Percentiles rank a stretch among this genome's conserved stretches.
These are phyloP conservation scores for Oophaga sylvatica DNA, from an alignment of 2,797 vertebrate genomes.

Conservation along the genomic window DNA sequence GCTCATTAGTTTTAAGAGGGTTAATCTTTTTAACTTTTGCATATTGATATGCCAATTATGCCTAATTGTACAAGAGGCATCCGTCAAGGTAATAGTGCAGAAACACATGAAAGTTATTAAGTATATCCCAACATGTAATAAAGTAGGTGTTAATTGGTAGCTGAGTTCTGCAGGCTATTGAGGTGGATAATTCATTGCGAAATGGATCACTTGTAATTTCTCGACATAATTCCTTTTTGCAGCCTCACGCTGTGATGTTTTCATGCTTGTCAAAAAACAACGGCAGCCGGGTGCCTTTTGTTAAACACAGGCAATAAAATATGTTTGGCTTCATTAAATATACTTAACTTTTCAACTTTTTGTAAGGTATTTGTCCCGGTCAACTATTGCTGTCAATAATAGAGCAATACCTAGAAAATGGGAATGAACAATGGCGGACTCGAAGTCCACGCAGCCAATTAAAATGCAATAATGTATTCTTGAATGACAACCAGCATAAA, in stretches of 20 bases:
- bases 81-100: constrained; percentile 98
- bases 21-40: constrained; percentile 99
- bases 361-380: constrained; percentile 74
- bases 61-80: constrained; percentile 93
- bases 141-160: constrained; percentile 94
- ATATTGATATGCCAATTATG: constrained; percentile 99
- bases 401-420: background rate
- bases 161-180: constrained; percentile 88
- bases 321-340: constrained; percentile 85
- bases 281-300: constrained; percentile 85
- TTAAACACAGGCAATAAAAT: constrained; percentile 86
- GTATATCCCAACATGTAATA: constrained; percentile 90
- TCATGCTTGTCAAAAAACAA: constrained; percentile 85
- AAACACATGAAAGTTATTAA: constrained; percentile 93
- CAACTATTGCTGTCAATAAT: constrained; percentile 1
- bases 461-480: background rate
- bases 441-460: background rate
- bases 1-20: constrained; percentile 98
- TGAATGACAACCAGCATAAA: too few relatives aligned
- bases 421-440: background rate
- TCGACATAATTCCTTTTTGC: constrained; percentile 87
- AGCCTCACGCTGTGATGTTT: constrained; percentile 88
- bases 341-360: constrained; percentile 86
- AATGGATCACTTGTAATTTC: constrained; percentile 88
- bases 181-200: constrained; percentile 90